Evolutionary conservation across 2,888 invertebrate genomes (phyloP).

Genomic region (Aethes cnicana): DNA sequence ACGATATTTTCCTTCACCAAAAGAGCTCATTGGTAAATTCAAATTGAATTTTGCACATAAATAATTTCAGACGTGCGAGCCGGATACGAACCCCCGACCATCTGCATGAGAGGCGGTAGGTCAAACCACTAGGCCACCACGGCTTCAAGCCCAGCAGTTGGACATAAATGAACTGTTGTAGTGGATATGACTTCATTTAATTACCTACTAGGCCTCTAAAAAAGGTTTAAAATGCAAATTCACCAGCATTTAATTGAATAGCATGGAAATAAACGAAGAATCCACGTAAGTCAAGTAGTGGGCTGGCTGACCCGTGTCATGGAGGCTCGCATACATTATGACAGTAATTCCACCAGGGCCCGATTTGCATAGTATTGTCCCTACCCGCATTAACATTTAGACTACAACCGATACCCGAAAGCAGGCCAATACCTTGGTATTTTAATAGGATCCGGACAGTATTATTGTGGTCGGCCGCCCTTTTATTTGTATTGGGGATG

Average conservation of each 20-base stretch:
- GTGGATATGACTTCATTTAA: too few species aligned
- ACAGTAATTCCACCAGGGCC: conserved; percentile 33
- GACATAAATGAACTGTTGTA: too few species aligned
- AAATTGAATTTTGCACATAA: too few species aligned
- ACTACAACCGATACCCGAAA: conserved; percentile 50
- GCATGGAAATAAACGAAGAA: conserved; percentile 20
- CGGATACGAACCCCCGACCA: too few species aligned
- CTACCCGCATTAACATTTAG: conserved; percentile 67
- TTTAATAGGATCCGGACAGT: conserved; percentile 30
- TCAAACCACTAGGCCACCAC: too few species aligned
- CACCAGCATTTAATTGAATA: conserved; percentile 5
- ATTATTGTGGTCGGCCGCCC: conserved; percentile 19
- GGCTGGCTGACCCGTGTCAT: conserved; percentile 41
- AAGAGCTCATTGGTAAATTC: too few species aligned
- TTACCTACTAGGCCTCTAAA: background rate
- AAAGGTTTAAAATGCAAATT: conserved; percentile 15
- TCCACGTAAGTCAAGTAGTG: conserved; percentile 17
- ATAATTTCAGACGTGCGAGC: too few species aligned
- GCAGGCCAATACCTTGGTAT: conserved; percentile 43
- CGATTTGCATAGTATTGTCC: conserved; percentile 73
- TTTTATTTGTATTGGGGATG: conserved; percentile 28
- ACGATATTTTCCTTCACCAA: too few species aligned
- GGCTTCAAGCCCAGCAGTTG: too few species aligned
- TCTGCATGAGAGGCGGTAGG: too few species aligned
- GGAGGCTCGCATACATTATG: conserved; percentile 60